phyloP scores from a whole-genome alignment of 1,140 invertebrate genomes.

The Druon quercuslanigerum region DNA sequence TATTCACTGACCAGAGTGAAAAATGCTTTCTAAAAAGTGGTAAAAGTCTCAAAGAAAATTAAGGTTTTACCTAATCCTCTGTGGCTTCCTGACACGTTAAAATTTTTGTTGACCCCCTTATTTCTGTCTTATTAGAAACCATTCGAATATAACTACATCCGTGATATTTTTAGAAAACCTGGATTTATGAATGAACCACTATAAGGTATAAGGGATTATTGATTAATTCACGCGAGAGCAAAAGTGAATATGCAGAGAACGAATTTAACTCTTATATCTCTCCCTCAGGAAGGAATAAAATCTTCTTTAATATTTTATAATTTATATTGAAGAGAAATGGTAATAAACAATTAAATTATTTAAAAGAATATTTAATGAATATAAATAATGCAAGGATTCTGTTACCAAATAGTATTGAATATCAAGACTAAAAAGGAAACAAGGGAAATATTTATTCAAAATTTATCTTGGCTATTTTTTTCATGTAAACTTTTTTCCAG shows the following conservation, averaged over 20 bases:
- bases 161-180: slow-evolving; percentile 2
- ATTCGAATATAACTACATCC: not conserved
- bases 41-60: not conserved
- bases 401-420: too few species aligned
- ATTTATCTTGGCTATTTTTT: too few species aligned
- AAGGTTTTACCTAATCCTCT: not conserved
- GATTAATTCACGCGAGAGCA: not conserved
- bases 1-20: not conserved
- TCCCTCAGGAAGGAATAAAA: too few species aligned
- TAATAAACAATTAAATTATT: too few species aligned
- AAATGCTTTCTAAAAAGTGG: not conserved
- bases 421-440: too few species aligned
- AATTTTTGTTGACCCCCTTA: not conserved
- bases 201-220: slow-evolving; percentile 3
- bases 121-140: slow-evolving; percentile 2
- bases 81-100: not conserved
- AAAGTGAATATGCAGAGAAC: not conserved
- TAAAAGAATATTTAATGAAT: too few species aligned
- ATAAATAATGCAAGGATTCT: too few species aligned
- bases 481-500: too few species aligned
- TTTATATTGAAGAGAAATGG: too few species aligned
- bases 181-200: slow-evolving; percentile 11
- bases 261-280: not conserved
- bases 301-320: too few species aligned
- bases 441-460: too few species aligned